These are phyloP conservation scores for Agrochola lychnidis DNA, from an alignment of 2,888 invertebrate species.

Conservation along the genomic window DNA sequence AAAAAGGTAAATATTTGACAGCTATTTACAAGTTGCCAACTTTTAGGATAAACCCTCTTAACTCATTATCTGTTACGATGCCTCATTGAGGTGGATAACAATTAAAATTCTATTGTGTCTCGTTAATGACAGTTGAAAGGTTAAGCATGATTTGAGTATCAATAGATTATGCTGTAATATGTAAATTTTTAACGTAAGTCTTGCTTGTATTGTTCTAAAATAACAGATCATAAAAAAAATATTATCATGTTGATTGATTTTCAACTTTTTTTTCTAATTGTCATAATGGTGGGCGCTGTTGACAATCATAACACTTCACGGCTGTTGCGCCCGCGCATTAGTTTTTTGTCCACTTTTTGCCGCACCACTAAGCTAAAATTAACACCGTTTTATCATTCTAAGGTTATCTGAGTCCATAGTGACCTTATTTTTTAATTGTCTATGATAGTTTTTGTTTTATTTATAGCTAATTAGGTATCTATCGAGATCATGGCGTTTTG, in stretches of 20 bases:
- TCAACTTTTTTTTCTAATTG: slow-evolving; percentile 11
- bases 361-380: slow-evolving; percentile 66
- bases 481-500: slow-evolving; percentile 68
- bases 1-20: too few relatives aligned
- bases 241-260: slow-evolving; percentile 1
- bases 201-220: neutral
- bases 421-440: slow-evolving; percentile 78
- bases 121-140: too few relatives aligned
- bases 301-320: slow-evolving; percentile 59
- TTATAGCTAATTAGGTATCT: slow-evolving; percentile 56
- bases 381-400: slow-evolving; percentile 74
- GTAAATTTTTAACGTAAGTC: neutral
- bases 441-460: slow-evolving; percentile 67
- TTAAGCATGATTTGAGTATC: neutral
- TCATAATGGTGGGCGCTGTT: slow-evolving; percentile 41
- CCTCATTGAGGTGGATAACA: too few relatives aligned
- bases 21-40: too few relatives aligned
- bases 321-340: slow-evolving; percentile 55
- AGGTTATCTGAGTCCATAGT: slow-evolving; percentile 68
- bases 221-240: slow-evolving; percentile 9
- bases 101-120: too few relatives aligned
- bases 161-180: neutral
- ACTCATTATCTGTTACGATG: too few relatives aligned
- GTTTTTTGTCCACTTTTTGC: slow-evolving; percentile 61
- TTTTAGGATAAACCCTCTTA: too few relatives aligned